phyloP scores from a whole-genome alignment of 2,113 vertebrate species.

The Typhlomys cinereus region DNA sequence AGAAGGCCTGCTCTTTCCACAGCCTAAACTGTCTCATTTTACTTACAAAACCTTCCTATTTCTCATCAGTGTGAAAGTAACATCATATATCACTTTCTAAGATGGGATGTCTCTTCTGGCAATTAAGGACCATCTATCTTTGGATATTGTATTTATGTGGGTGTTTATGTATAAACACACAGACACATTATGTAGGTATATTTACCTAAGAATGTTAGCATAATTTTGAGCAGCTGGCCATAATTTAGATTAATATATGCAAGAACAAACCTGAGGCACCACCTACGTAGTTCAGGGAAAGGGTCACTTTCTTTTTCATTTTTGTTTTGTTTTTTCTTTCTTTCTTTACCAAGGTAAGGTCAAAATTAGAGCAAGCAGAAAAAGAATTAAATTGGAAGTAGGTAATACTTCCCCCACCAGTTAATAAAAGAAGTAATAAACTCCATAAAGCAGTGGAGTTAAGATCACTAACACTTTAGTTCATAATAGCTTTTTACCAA shows the following conservation, averaged over 20 bases:
- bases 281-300: slow-evolving; percentile 62
- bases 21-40: slow-evolving; percentile 37
- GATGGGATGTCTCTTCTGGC: slow-evolving; percentile 56
- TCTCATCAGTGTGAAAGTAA: slow-evolving; percentile 53
- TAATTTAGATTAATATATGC: slow-evolving; percentile 53
- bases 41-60: slow-evolving; percentile 68
- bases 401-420: slow-evolving; percentile 67
- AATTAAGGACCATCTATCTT: slow-evolving; percentile 63
- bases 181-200: slow-evolving; percentile 16
- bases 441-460: slow-evolving; percentile 79
- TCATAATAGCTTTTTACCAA: slow-evolving; percentile 74
- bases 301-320: slow-evolving; percentile 11
- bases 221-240: slow-evolving; percentile 38
- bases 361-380: slow-evolving; percentile 66
- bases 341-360: slow-evolving; percentile 46
- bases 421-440: slow-evolving; percentile 85
- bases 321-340: not conserved
- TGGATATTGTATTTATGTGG: slow-evolving; percentile 64
- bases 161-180: slow-evolving; percentile 50
- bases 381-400: slow-evolving; percentile 73
- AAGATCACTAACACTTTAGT: slow-evolving; percentile 79
- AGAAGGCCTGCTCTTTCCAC: slow-evolving; percentile 19
- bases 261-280: slow-evolving; percentile 59
- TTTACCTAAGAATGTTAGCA: slow-evolving; percentile 50
- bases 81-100: slow-evolving; percentile 2